Evolutionary conservation across 1,140 invertebrate species (phyloP).

Genomic region (Psix sp.): DNA sequence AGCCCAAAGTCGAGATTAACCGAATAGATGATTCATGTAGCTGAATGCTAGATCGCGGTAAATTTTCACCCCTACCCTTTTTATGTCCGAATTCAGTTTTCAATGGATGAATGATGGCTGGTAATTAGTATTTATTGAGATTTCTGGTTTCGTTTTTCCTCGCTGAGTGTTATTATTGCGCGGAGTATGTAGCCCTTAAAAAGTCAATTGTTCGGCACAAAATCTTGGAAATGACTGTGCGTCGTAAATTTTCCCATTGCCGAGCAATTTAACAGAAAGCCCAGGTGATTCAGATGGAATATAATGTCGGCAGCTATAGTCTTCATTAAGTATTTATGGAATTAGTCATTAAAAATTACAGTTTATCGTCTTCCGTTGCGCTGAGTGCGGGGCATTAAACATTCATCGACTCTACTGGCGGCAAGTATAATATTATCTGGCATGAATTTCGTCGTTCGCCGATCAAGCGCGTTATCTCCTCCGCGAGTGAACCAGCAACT

Average conservation of each 20-base stretch:
- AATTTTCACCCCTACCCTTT: not conserved
- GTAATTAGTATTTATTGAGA: not conserved
- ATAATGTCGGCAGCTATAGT: constrained; percentile 55
- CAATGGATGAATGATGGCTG: not conserved
- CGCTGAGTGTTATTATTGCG: constrained; percentile 1
- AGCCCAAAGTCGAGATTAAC: constrained; percentile 40
- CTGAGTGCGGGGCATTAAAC: constrained; percentile 49
- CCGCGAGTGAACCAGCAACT: constrained; percentile 36
- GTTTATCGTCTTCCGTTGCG: constrained; percentile 44
- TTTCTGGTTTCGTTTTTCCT: not conserved
- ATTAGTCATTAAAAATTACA: constrained; percentile 69
- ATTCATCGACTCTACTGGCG: constrained; percentile 59
- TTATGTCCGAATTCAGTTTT: too few species aligned
- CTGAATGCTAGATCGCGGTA: not conserved
- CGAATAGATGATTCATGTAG: constrained; percentile 34
- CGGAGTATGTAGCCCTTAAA: constrained; percentile 14
- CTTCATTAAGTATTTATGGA: constrained; percentile 67
- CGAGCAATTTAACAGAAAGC: constrained; percentile 64
- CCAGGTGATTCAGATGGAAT: constrained; percentile 42
- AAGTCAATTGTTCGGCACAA: constrained; percentile 44
- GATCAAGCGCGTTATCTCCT: constrained; percentile 43
- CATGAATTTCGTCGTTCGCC: constrained; percentile 61
- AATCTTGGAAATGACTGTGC: constrained; percentile 31
- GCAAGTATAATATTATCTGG: constrained; percentile 30
- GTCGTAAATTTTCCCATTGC: constrained; percentile 46